Percentiles rank a stretch among this genome's conserved stretches.
Conservation (phyloP, 92 coral and sea anemone genomes). For the Blastomussa wellsi region DNA sequence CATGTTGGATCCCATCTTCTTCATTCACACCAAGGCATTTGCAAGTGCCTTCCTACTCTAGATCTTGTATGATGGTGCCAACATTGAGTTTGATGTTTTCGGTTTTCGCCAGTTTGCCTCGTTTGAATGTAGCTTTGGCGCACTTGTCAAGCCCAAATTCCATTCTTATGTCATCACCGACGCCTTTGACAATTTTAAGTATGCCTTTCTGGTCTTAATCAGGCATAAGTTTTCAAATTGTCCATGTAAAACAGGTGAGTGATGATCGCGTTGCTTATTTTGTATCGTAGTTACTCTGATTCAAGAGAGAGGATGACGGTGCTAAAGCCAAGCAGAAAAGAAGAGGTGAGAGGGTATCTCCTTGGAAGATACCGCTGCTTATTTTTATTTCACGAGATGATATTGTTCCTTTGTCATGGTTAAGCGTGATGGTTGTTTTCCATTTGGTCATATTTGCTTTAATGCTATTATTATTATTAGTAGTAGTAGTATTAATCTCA, state of each 20-base stretch:
- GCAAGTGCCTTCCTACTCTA: background rate
- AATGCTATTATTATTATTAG: too few relatives aligned
- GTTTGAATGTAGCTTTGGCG: constrained; percentile 13
- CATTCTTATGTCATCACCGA: constrained; percentile 2
- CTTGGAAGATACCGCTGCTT: background rate
- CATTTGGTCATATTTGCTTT: too few relatives aligned
- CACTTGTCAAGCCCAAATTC: constrained; percentile 25
- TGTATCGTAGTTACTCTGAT: too few relatives aligned
- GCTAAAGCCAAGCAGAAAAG: background rate
- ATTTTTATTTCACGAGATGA: background rate
- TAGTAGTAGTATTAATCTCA: too few relatives aligned
- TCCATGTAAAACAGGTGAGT: too few relatives aligned
- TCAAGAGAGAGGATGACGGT: background rate
- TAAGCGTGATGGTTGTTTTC: background rate
- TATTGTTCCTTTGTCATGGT: background rate
- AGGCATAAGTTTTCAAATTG: too few relatives aligned
- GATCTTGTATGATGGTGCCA: constrained; percentile 1
- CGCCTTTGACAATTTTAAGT: constrained; percentile 7
- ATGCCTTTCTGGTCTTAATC: constrained; percentile 8
- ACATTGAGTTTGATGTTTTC: constrained; percentile 10
- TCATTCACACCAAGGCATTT: background rate
- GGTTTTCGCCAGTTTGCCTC: constrained; percentile 10
- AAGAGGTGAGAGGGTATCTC: constrained; percentile 14
- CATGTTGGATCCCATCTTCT: constrained; percentile 5
- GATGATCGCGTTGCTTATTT: too few relatives aligned